Conservation (phyloP, 1,140 invertebrate genomes). For the Drosophila leontia region DNA sequence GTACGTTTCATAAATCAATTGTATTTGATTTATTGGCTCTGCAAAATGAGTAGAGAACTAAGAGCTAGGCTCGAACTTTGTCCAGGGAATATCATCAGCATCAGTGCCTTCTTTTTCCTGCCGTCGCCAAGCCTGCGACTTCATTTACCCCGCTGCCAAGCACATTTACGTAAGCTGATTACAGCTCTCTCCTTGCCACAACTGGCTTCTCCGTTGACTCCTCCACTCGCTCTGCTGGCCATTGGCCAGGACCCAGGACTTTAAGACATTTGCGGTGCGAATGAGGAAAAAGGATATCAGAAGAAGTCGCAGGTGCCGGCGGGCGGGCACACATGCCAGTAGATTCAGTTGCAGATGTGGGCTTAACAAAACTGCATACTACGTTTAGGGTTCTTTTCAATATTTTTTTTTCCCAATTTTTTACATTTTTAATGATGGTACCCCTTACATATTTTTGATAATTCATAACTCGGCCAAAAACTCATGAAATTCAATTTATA, state of each 20-base stretch:
- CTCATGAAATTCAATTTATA: too few species aligned
- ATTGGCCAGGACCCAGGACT: constrained; percentile 32
- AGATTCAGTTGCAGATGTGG: neutral
- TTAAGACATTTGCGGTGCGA: constrained; percentile 8
- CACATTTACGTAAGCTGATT: constrained; percentile 79
- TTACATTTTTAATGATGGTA: too few species aligned
- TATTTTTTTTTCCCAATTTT: too few species aligned
- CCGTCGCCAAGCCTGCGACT: constrained; percentile 59
- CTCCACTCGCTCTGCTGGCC: constrained; percentile 42
- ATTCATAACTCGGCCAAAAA: too few species aligned
- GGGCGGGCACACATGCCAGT: neutral
- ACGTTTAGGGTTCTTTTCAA: too few species aligned
- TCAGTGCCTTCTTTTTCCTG: constrained; percentile 33
- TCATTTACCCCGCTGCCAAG: constrained; percentile 68
- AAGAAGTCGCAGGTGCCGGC: constrained; percentile 27
- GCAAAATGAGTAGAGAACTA: neutral
- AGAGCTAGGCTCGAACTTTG: too few species aligned
- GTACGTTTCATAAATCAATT: constrained; percentile 1
- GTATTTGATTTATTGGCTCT: neutral
- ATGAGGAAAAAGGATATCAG: neutral
- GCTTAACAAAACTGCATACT: too few species aligned
- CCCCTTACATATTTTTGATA: too few species aligned
- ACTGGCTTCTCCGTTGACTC: neutral
- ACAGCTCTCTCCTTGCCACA: constrained; percentile 11
- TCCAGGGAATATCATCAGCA: constrained; percentile 46